These are phyloP conservation scores for Enoplosus armatus DNA, from an alignment of 2,797 vertebrate genomes.

Conservation along the genomic window DNA sequence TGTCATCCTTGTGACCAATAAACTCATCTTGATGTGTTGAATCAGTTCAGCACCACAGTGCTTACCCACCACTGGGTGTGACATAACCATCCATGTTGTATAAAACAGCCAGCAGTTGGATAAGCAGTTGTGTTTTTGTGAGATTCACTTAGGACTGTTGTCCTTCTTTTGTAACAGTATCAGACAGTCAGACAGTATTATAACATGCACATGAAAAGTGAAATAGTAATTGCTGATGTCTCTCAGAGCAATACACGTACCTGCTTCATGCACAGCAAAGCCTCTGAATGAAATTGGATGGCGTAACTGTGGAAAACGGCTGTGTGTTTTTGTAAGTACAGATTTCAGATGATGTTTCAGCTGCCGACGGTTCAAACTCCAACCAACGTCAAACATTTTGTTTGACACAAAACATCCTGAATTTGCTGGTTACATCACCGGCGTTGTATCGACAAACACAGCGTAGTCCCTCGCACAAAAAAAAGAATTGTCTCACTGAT, in stretches of 20 bases:
- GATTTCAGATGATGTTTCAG: constrained; percentile 34
- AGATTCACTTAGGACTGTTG: not conserved
- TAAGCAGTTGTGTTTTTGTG: constrained; percentile 8
- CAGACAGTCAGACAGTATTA: not conserved
- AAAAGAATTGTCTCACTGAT: no score
- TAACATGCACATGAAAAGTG: not conserved
- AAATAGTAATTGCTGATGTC: not conserved
- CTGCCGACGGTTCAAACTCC: constrained; percentile 40
- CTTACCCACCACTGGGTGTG: not conserved
- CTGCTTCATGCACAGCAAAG: constrained; percentile 36
- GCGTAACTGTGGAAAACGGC: constrained; percentile 15
- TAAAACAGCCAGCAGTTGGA: constrained; percentile 6
- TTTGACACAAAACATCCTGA: constrained; percentile 18
- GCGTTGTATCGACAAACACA: not conserved
- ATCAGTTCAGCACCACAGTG: not conserved
- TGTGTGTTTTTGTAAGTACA: constrained; percentile 2
- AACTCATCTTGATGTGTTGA: constrained; percentile 14
- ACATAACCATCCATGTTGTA: constrained; percentile 4
- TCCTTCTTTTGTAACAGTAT: constrained; percentile 3
- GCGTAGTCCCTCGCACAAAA: not conserved
- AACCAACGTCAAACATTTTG: constrained; percentile 17
- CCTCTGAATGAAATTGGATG: constrained; percentile 20
- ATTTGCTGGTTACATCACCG: constrained; percentile 23
- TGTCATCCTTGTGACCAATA: not conserved
- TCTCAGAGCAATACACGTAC: constrained; percentile 30